Base-by-base conservation (phyloP, 2,797 vertebrate genomes). In the Clarias laeviceps region DNA sequence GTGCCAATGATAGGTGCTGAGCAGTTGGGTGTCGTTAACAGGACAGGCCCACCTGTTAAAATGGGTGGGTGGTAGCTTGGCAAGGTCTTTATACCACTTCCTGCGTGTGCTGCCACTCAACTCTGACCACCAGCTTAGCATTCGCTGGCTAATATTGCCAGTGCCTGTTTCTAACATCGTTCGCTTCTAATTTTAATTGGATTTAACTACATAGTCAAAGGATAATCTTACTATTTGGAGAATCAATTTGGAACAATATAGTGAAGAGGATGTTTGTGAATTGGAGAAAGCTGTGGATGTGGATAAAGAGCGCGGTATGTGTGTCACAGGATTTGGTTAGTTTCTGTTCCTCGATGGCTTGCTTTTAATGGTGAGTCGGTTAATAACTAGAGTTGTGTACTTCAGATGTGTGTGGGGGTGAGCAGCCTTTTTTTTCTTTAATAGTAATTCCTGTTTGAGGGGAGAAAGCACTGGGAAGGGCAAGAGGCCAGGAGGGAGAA, bases 361-460 rank as follows among this genome's bases (percentile, higher is more conserved):
- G 92, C 93, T 94, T 95, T 94, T 95, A 95, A 95, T 94, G 94
- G 93, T 87, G 92, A 93, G 92, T 94, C 90, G 91, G 93, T 95
- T 94, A 94, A 94, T 94, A 94, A 93, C 93, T 94, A 94, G 94
- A 90, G 92, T 92, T 93, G 89, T 65, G 88, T 92, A 91, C 93
- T 94, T 94, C 93, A 94, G 82, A 93, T 2, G 82, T 93, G 93
- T 92, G 94, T 89, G 92, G 93, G 93, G 93, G 93, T 82, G 89
- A 92, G 89, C 88, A 89, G 86, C 80, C 69, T 85, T 89, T 90
- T 89, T 92, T 90, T 91, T 93, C 93, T 94, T 93, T 91, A 93
- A 94, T 91, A 92, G 91, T 94, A 92, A 93, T 93, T 94, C 94
- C 90, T 93, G 87, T 90, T 92, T 92, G 83, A 78, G 88, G 92